Base-by-base conservation (phyloP, 2,797 vertebrate genomes). In the Lepus townsendii region DNA sequence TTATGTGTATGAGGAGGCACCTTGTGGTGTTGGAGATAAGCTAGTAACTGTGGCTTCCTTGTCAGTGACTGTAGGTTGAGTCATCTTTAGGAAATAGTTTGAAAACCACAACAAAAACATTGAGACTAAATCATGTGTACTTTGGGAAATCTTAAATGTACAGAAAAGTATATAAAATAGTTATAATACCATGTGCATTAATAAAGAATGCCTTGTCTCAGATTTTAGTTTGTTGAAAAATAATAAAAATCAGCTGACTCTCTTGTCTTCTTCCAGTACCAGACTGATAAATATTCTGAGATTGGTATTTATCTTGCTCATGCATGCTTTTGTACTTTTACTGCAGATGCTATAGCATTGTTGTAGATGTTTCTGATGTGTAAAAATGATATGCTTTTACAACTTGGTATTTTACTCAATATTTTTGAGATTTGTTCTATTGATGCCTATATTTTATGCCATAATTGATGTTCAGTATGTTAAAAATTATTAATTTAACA, bases 381-480 rank as follows among this genome's bases (percentile, higher is more conserved):
- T 82, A 42, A 82, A 86, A 35, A 30, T 35, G 27, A 0, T 82
- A 20, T 52, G 80, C 19, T 73, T 92, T 91, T 72, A 8, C 14
- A 78, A 19, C 13, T 83, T 79, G 16, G 32, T 71, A 19, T 87
- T 72, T 77, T n/a, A 89, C 0, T 88, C 80, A 93, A n/a, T 91
- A n/a, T 54, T 16, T 83, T 76, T 80, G 80, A 77, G 13, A 6
- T 91, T 57, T 76, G 22, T 84, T 22, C 32, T 54, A 20, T 84
- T 2, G 3, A 17, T 83, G 60, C n/a, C 42, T 3, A 2, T 69
- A 75, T 94, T 88, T 72, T 94, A 73, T 93, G 52, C 16, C 83
- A 22, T 65, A 65, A n/a, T 47, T 20, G 4, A 2, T 73, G 0
- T 35, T 66, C 47, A 27, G 6, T 27, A 27, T 69, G 83, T 86